Conservation (phyloP, 2,113 vertebrate genomes). For the Aspiorhynchus laticeps region DNA sequence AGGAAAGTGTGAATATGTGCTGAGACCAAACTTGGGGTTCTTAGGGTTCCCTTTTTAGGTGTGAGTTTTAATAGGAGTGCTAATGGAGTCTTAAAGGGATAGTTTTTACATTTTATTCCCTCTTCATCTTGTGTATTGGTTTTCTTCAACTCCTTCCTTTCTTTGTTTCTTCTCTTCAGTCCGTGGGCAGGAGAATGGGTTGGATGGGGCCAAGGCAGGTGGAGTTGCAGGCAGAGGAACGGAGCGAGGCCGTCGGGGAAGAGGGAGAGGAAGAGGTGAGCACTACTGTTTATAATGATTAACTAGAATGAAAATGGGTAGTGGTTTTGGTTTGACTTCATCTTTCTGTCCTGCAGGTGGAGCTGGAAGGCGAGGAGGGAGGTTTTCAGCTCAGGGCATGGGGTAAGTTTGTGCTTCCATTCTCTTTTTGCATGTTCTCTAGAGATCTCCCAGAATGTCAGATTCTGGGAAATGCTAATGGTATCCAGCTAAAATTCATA, state of each 20-base stretch:
- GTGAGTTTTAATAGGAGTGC: neutral
- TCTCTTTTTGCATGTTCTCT: neutral
- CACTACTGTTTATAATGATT: neutral
- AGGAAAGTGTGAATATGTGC: neutral
- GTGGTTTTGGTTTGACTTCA: neutral
- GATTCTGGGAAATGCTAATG: neutral
- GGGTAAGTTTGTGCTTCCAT: slow-evolving; percentile 80
- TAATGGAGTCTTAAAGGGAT: neutral
- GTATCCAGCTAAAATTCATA: neutral
- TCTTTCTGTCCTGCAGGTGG: slow-evolving; percentile 69
- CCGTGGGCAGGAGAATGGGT: slow-evolving; percentile 94
- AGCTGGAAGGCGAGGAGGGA: slow-evolving; percentile 86
- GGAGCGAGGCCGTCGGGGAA: slow-evolving; percentile 89
- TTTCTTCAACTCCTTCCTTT: no score
- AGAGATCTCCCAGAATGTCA: neutral
- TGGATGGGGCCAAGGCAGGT: slow-evolving; percentile 85
- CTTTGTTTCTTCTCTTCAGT: slow-evolving; percentile 70
- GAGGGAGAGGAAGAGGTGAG: slow-evolving; percentile 93
- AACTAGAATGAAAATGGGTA: rapidly evolving
- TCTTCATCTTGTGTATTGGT: neutral
- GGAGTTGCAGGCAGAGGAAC: slow-evolving; percentile 86
- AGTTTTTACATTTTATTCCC: neutral
- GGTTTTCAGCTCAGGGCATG: slow-evolving; percentile 98
- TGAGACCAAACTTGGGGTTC: neutral
- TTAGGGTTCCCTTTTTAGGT: neutral